Conservation (phyloP, 1,140 invertebrate species). For the Euura lappo region DNA sequence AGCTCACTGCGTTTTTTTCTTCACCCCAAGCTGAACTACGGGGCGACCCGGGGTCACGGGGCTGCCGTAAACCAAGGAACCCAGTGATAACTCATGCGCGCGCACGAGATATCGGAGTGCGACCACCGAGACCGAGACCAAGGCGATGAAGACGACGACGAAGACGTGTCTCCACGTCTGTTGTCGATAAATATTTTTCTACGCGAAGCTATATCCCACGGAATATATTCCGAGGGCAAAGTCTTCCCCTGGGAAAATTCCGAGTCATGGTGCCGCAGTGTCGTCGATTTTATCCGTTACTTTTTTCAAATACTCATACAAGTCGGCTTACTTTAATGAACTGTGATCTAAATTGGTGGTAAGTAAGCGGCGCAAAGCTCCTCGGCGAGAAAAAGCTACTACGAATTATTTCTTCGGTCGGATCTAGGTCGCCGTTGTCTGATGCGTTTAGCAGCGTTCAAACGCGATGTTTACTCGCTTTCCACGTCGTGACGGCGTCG, state of each 20-base stretch:
- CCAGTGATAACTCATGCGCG: neutral
- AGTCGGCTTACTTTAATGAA: neutral
- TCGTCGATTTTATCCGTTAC: neutral
- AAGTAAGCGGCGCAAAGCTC: neutral
- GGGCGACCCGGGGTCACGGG: neutral
- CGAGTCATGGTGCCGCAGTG: neutral
- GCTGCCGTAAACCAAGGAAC: conserved; percentile 4
- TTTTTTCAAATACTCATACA: neutral
- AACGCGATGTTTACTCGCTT: neutral
- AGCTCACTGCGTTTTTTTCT: neutral
- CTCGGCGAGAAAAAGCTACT: too few relatives aligned
- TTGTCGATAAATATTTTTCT: neutral
- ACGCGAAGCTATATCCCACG: neutral
- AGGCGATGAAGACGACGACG: neutral
- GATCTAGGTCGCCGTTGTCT: neutral
- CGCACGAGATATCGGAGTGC: neutral
- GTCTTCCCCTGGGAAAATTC: neutral
- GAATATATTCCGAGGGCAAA: neutral
- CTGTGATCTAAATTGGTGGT: neutral
- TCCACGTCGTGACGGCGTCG: too few relatives aligned
- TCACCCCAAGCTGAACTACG: neutral
- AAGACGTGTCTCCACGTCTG: neutral
- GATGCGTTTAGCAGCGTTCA: neutral
- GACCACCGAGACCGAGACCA: neutral
- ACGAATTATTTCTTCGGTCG: too few relatives aligned